Base-by-base conservation (phyloP, 2,113 vertebrate species). In the Cavia porcellus region DNA sequence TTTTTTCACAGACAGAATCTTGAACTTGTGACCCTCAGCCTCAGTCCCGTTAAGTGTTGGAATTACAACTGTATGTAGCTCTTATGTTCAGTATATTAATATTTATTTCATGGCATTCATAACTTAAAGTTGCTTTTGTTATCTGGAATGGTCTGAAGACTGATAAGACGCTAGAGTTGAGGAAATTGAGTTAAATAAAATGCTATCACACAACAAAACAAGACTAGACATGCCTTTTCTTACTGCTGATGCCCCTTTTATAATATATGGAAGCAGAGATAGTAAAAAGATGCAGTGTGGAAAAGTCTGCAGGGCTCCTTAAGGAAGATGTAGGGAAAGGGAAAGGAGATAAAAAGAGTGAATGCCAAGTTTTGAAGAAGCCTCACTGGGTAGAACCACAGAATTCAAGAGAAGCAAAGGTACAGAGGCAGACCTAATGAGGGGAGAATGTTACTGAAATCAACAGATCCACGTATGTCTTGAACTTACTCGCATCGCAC, bases 401-500 rank as follows among this genome's bases (percentile, higher is more conserved):
- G 61, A 52, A 89, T 20, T 57, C 32, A 15, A 68, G 30, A 42
- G 22, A 5, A 11, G 11, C 5, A 3, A 81, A 42, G 1, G 10
- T 32, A 35, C 7, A 83, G 82, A 72, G 2, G 12, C 20, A 0
- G 5, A 11, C n/a, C 70, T 17, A 25, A 4, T 13, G 8, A 47
- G 2, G 5, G 52, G 38, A 79, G 42, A 47, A 52, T 4, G 2
- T 25, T n/a, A 2, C 24, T 14, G 42, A 72, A 42, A 22, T 64
- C 35, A 82, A 80, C 82, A 74, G 66, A n/a, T 3, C 55, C 35
- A 35, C 30, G 77, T 1, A 22, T 0, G 50, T 42, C 13, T 28
- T n/a, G 25, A 66, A 97, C 97, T 96, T 64, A 97, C 97, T 5
- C 5, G 4, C 0, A 25, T 95, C 75, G 38, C 92, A 97, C 0